Evolutionary conservation across 2,797 vertebrate species (phyloP), one percentile per base, ranked within the genome.

Genomic region (Pampus argenteus): DNA sequence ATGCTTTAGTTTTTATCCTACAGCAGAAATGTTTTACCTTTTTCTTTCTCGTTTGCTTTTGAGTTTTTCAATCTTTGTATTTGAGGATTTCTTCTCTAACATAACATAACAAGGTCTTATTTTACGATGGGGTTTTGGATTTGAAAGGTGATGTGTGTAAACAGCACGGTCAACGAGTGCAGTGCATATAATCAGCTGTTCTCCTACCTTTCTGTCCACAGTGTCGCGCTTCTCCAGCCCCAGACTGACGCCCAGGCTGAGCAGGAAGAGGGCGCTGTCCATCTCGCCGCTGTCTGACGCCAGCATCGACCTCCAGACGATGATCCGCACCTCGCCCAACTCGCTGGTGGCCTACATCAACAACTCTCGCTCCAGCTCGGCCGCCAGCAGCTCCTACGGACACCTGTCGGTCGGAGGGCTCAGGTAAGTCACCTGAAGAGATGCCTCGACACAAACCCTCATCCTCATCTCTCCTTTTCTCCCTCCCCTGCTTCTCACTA

Each of bases 271-370:
- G 61, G 95, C 97, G 0, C 85, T 98, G 80, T 98, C 97, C 66
- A 95, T 98, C 88, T 98, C 97, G 1, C 97, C 98, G 0, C 93
- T 98, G 71, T 99, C 97, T 0, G 98, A 99, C 8, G 95, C 96
- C 93, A 96, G 96, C 94, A 96, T 99, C 40, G 97, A 99, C 92
- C 94, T 99, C 18, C 97, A 98, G 92, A 96, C 97, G 0, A 98
- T 98, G 97, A 98, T 99, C 90, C 95, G 97, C 77, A 97, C 97
- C 6, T 98, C 98, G 0, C 98, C 97, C 65, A 98, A 96, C 92
- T 99, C 98, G 0, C 93, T 99, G 42, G 97, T 99, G 82, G 97
- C 98, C 0, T 99, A 98, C 85, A 98, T 99, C 93, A 99, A 99
- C 94, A 98, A 97, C 88, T 98, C 98, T 0, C 94, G 97, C 13